Percentiles rank a stretch among this genome's conserved stretches.
These are phyloP conservation scores for Melipona beecheii DNA, from an alignment of 2,888 invertebrate species.

Conservation along the genomic window DNA sequence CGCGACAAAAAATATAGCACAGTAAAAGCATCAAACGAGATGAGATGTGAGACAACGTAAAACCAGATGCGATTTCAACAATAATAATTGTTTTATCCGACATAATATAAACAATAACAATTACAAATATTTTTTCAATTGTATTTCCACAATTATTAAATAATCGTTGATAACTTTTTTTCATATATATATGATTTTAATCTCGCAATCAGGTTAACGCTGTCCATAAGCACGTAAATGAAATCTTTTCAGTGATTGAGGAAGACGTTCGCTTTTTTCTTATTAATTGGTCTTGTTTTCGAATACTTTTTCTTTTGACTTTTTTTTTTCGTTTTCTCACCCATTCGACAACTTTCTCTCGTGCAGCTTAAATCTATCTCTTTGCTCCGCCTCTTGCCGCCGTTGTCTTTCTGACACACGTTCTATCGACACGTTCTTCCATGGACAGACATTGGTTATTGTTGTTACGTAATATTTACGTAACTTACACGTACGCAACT, in stretches of 20 bases:
- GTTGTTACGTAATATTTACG: conserved; percentile 82
- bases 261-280: too few relatives aligned
- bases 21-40: background rate
- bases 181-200: background rate
- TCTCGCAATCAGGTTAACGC: background rate
- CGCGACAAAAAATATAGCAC: background rate
- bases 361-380: background rate
- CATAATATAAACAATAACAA: background rate
- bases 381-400: background rate
- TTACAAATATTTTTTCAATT: background rate
- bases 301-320: background rate
- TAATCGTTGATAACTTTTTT: background rate
- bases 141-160: background rate
- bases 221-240: background rate
- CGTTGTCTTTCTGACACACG: conserved; percentile 32
- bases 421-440: conserved; percentile 64
- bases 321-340: background rate
- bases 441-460: conserved; percentile 76
- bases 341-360: background rate
- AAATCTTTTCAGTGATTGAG: background rate
- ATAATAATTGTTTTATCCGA: background rate
- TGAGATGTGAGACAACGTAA: background rate
- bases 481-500: conserved; percentile 72
- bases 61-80: background rate
- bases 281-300: too few relatives aligned